A percentile compares a stretch with the other conserved stretches of the same genome.
Conservation (phyloP, 2,113 vertebrate species). For the Chauna torquata region DNA sequence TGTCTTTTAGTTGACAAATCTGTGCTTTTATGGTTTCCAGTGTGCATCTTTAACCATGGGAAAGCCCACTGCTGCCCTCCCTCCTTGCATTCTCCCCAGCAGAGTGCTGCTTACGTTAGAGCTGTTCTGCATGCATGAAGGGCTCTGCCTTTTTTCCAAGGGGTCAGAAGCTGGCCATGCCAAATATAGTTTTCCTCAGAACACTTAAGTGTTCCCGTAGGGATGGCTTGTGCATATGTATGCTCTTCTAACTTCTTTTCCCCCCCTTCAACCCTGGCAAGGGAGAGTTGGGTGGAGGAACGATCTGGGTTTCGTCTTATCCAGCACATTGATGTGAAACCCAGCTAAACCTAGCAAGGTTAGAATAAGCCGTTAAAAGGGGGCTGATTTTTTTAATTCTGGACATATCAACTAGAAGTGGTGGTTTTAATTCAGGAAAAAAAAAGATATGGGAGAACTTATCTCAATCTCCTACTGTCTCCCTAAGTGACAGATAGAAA, state of each 20-base stretch:
- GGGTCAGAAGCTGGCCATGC: constrained; percentile 40
- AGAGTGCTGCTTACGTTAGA: background rate
- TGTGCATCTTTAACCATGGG: accelerated
- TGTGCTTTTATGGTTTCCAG: background rate
- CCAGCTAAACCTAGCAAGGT: background rate
- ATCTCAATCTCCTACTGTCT: background rate
- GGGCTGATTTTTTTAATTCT: background rate
- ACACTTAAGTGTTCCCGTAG: background rate
- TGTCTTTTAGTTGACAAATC: background rate
- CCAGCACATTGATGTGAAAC: background rate
- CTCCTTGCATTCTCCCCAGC: background rate
- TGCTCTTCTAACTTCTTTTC: background rate
- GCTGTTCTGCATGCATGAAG: constrained; percentile 2
- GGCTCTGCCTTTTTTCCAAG: background rate
- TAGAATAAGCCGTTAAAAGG: background rate
- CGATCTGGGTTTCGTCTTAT: background rate
- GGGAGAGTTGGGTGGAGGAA: background rate
- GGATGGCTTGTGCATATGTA: background rate
- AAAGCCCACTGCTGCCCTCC: background rate
- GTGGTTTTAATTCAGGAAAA: background rate
- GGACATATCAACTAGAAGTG: background rate
- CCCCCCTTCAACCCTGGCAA: background rate
- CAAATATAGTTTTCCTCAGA: constrained; percentile 27
- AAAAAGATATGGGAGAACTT: background rate
- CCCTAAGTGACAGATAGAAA: background rate